A percentile compares a stretch with the other conserved stretches of the same genome.
Evolutionary conservation across 2,113 vertebrate species (phyloP).

Genomic region (Enhydra lutris): DNA sequence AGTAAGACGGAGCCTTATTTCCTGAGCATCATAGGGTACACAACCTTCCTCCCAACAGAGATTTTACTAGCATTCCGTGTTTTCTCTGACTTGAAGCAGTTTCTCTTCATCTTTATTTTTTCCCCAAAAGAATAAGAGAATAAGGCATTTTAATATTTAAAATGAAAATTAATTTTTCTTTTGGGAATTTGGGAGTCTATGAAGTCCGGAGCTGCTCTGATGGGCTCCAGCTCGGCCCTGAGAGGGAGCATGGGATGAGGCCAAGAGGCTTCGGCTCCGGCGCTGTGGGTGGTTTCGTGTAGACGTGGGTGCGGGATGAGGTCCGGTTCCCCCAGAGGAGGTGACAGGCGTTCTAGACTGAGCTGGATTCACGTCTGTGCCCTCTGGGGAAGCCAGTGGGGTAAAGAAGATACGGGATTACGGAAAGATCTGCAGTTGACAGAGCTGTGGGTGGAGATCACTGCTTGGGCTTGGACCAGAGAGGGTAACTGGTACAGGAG

Average conservation of each 20-base stretch:
- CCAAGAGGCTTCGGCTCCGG: background rate
- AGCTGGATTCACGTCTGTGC: background rate
- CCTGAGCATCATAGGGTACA: background rate
- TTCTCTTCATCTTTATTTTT: background rate
- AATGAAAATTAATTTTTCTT: background rate
- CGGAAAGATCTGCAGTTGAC: background rate
- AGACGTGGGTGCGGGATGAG: background rate
- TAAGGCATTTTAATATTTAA: conserved; percentile 11
- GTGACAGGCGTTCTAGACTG: accelerated
- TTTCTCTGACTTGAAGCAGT: background rate
- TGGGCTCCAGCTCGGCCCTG: background rate
- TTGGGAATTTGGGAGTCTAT: background rate
- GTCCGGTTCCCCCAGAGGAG: accelerated
- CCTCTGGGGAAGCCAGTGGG: background rate
- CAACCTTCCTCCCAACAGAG: background rate
- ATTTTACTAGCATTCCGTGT: background rate
- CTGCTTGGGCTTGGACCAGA: background rate
- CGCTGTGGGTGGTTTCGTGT: accelerated
- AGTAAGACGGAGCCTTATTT: background rate
- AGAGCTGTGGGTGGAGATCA: background rate
- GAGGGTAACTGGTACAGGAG: no score
- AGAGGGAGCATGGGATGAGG: background rate
- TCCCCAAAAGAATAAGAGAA: background rate
- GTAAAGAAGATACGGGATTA: background rate
- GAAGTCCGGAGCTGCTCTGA: background rate